phyloP scores from a whole-genome alignment of 2,888 invertebrate genomes.

The Drosophila putrida region DNA sequence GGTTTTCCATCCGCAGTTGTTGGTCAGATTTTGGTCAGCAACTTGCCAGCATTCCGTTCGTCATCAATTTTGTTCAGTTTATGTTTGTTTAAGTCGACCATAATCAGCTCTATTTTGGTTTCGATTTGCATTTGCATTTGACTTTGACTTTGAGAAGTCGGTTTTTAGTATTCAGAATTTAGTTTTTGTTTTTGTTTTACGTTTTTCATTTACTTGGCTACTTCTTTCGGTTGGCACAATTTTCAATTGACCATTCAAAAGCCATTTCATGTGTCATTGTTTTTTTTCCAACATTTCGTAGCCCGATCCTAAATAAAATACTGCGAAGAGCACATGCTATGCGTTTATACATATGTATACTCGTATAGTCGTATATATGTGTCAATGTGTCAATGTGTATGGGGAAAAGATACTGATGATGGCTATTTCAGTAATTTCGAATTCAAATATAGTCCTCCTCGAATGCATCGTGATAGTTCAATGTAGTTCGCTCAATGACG shows the following conservation, averaged over 20 bases:
- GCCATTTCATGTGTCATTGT: constrained; percentile 84
- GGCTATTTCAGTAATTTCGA: neutral
- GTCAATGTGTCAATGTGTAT: constrained; percentile 21
- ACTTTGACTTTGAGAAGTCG: constrained; percentile 25
- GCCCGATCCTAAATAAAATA: constrained; percentile 83
- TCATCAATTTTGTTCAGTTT: constrained; percentile 35
- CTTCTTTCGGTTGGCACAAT: constrained; percentile 57
- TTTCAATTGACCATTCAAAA: constrained; percentile 82
- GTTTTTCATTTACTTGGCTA: constrained; percentile 2
- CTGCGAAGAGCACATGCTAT: constrained; percentile 71
- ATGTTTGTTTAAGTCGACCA: constrained; percentile 31
- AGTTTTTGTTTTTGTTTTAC: too few species aligned
- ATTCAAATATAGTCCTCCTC: constrained; percentile 9
- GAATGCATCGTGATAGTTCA: constrained; percentile 8
- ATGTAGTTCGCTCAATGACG: constrained; percentile 14
- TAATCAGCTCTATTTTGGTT: constrained; percentile 55
- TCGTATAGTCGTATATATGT: constrained; percentile 43
- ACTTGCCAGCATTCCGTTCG: constrained; percentile 19
- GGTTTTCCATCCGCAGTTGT: constrained; percentile 16
- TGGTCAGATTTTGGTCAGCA: constrained; percentile 30
- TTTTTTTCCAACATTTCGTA: constrained; percentile 78
- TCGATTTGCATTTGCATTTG: constrained; percentile 52
- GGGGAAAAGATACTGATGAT: neutral
- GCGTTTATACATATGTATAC: constrained; percentile 48
- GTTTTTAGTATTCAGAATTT: constrained; percentile 31